phyloP scores from a whole-genome alignment of 2,797 vertebrate genomes.

The Tapera naevia region DNA sequence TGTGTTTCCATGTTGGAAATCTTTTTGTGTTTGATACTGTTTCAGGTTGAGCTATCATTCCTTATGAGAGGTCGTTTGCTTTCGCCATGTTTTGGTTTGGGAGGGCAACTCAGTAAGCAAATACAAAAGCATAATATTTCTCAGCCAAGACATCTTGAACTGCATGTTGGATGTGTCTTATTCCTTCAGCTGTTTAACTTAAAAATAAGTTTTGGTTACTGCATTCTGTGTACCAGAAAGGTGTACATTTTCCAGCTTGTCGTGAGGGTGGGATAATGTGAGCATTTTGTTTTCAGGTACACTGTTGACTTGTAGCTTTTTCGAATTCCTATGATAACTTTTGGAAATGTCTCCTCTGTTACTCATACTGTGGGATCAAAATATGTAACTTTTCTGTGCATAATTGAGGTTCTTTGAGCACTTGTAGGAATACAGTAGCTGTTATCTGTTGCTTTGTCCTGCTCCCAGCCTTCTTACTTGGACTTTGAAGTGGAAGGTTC shows the following conservation, averaged over 20 bases:
- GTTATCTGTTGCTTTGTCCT: background rate
- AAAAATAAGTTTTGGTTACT: background rate
- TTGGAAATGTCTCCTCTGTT: background rate
- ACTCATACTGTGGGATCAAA: background rate
- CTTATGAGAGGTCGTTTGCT: background rate
- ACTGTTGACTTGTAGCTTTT: background rate
- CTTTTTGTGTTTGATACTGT: background rate
- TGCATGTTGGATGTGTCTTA: background rate
- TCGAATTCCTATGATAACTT: background rate
- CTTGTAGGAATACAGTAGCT: background rate
- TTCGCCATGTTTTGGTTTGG: background rate
- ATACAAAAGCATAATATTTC: background rate
- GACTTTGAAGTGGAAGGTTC: background rate
- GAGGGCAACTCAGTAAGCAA: background rate
- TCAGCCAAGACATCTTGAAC: background rate
- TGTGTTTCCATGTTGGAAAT: background rate
- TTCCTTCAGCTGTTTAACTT: background rate
- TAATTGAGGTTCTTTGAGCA: background rate
- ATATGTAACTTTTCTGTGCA: background rate
- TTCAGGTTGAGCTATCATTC: background rate
- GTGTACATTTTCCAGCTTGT: background rate
- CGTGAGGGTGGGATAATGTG: accelerated
- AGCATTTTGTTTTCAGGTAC: background rate
- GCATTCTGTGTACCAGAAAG: background rate
- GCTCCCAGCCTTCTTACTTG: background rate